These are phyloP conservation scores for Takifugu ocellatus DNA, from an alignment of 2,797 vertebrate species.

Conservation along the genomic window DNA sequence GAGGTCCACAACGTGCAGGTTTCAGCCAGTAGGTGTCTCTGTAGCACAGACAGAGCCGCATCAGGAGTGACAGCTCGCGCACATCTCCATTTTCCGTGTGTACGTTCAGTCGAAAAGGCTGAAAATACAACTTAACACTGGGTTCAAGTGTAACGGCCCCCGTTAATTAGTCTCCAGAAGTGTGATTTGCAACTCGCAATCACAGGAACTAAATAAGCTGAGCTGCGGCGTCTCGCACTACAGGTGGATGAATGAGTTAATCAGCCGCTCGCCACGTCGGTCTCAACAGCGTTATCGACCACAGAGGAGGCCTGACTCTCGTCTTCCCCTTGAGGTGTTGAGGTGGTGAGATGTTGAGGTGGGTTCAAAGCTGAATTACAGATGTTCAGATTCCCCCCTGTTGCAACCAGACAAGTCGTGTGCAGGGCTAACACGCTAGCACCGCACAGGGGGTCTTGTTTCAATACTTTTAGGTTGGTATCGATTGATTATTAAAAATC, in stretches of 20 bases:
- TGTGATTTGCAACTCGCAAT: constrained; percentile 35
- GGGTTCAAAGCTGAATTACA: background rate
- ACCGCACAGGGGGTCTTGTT: too few relatives aligned
- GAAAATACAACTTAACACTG: constrained; percentile 43
- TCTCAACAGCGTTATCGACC: constrained; percentile 47
- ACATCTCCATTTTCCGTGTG: constrained; percentile 25
- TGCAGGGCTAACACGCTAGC: too few relatives aligned
- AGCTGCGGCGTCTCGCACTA: constrained; percentile 6
- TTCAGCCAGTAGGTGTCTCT: constrained; percentile 69
- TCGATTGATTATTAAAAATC: too few relatives aligned
- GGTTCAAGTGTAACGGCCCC: constrained; percentile 37
- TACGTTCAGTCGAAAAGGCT: constrained; percentile 8
- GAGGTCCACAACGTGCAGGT: background rate
- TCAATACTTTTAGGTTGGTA: too few relatives aligned
- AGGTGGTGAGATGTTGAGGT: constrained; percentile 2
- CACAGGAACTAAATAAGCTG: constrained; percentile 2
- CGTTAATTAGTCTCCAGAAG: constrained; percentile 45
- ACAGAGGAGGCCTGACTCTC: constrained; percentile 30
- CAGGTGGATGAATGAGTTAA: constrained; percentile 27
- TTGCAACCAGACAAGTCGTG: too few relatives aligned
- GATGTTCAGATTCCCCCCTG: too few relatives aligned
- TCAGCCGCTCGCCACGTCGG: constrained; percentile 27
- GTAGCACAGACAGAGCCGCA: constrained; percentile 7
- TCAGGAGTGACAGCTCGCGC: constrained; percentile 21
- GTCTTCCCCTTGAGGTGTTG: constrained; percentile 22